Conservation (phyloP, 1,140 invertebrate species). For the Aricia agestis region DNA sequence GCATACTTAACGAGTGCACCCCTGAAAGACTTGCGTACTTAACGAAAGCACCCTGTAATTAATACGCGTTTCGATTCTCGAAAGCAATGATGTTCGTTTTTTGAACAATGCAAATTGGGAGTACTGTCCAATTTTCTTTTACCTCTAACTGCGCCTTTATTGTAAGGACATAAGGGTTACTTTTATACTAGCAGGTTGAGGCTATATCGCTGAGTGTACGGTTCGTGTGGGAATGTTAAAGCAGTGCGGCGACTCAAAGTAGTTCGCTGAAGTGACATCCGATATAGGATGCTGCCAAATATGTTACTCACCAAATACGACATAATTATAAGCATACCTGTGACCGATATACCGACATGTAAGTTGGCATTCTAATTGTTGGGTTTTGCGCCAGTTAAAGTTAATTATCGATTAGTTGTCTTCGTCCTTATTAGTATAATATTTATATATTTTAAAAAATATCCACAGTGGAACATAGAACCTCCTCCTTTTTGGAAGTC, state of each 20-base stretch:
- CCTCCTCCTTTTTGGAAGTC: too few species aligned
- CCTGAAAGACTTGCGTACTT: not conserved
- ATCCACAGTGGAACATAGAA: too few species aligned
- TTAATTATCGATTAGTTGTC: too few species aligned
- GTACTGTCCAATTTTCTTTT: slow-evolving; percentile 22
- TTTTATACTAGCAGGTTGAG: too few species aligned
- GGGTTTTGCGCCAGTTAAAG: too few species aligned
- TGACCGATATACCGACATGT: too few species aligned
- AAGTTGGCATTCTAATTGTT: too few species aligned
- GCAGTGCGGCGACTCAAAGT: slow-evolving; percentile 59
- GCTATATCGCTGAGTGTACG: slow-evolving; percentile 19
- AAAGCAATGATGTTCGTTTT: slow-evolving; percentile 49
- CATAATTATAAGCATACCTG: not conserved
- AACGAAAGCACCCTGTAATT: not conserved
- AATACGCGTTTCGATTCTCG: slow-evolving; percentile 18
- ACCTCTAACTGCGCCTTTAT: too few species aligned
- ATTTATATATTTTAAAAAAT: too few species aligned
- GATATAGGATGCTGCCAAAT: slow-evolving; percentile 45
- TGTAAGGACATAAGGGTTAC: too few species aligned
- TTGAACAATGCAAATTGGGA: slow-evolving; percentile 51
- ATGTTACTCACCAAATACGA: not conserved
- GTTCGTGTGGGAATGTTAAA: slow-evolving; percentile 69
- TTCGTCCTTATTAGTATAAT: too few species aligned
- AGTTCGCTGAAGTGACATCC: slow-evolving; percentile 61
- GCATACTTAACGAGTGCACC: too few species aligned